These are phyloP conservation scores for Danionella dracula DNA, from an alignment of 2,797 vertebrate species.

Conservation along the genomic window DNA sequence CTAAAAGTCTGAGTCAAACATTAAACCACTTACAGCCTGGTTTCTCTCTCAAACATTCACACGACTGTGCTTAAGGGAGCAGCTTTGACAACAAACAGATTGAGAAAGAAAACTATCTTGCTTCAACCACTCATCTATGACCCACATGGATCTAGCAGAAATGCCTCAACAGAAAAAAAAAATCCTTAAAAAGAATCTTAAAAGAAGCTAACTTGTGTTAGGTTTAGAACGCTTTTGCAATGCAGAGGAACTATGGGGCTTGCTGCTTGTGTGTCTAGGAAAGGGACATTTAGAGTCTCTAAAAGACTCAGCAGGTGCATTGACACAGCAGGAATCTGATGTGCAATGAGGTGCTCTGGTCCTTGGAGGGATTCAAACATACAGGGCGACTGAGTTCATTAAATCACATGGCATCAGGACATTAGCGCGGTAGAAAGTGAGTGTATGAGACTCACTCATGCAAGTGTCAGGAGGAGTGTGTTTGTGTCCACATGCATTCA, in stretches of 20 bases:
- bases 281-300: neutral
- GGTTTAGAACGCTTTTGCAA: neutral
- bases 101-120: neutral
- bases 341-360: constrained; percentile 15
- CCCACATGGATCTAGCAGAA: too few species aligned
- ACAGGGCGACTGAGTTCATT: constrained; percentile 21
- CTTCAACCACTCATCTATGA: too few species aligned
- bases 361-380: constrained; percentile 2
- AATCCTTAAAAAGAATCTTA: too few species aligned
- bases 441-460: neutral
- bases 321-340: constrained; percentile 21
- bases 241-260: neutral
- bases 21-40: constrained; percentile 4
- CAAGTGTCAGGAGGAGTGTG: neutral
- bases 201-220: neutral
- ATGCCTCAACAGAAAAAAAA: neutral
- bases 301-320: constrained; percentile 13
- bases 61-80: too few species aligned
- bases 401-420: constrained; percentile 19
- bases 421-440: neutral
- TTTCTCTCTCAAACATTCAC: constrained; percentile 2
- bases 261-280: neutral
- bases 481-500: constrained; percentile 11
- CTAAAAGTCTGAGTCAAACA: constrained; percentile 25
- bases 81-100: neutral